Percentiles rank a stretch among this genome's conserved stretches.
Conservation (phyloP, 2,888 invertebrate genomes). For the Hemicrepidius hirtus region DNA sequence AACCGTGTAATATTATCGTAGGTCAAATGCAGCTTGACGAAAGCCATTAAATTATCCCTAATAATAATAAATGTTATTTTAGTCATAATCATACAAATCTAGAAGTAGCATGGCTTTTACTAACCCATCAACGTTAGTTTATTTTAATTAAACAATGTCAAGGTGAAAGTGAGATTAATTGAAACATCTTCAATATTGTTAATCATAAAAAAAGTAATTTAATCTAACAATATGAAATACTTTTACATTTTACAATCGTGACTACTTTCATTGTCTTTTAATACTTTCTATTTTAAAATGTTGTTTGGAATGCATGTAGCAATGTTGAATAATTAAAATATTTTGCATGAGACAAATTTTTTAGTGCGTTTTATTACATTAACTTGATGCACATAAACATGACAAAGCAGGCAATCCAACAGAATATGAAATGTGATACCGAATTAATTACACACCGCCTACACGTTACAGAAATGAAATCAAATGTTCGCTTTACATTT, state of each 20-base stretch:
- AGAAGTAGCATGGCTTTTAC: too few species aligned
- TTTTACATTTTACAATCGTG: neutral
- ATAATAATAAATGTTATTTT: neutral
- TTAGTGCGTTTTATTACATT: slow-evolving; percentile 5
- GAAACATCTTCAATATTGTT: neutral
- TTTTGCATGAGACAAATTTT: slow-evolving; percentile 14
- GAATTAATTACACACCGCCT: slow-evolving; percentile 19
- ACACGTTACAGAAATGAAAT: slow-evolving; percentile 7
- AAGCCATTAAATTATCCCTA: neutral
- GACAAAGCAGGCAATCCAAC: slow-evolving; percentile 20
- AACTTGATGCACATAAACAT: slow-evolving; percentile 20
- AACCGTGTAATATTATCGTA: neutral
- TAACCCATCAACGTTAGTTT: too few species aligned
- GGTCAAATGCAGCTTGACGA: neutral
- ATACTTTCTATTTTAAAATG: neutral
- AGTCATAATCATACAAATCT: neutral
- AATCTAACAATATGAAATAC: too few species aligned
- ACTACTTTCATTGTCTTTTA: neutral
- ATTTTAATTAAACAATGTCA: neutral
- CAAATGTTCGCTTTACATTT: slow-evolving; percentile 5
- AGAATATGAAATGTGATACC: slow-evolving; percentile 28
- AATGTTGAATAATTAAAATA: too few species aligned
- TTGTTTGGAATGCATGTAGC: too few species aligned
- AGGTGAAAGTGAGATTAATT: neutral
- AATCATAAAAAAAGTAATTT: neutral